A percentile compares a stretch with the other conserved stretches of the same genome.
Conservation (phyloP, 2,113 vertebrate genomes). For the Excalfactoria chinensis region DNA sequence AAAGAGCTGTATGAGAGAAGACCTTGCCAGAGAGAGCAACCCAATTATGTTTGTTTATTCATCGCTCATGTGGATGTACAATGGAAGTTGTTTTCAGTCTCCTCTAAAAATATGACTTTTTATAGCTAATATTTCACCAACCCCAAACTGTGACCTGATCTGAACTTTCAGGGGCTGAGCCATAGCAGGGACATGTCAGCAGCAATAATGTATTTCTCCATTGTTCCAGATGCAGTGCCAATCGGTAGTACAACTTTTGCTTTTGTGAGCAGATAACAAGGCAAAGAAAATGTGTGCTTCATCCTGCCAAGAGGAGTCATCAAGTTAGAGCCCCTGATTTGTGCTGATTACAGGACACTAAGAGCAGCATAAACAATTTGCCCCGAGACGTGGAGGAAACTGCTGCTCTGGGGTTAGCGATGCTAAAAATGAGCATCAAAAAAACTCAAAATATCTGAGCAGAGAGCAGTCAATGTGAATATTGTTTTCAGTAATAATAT, state of each 20-base stretch:
- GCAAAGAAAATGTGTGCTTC: neutral
- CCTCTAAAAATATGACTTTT: neutral
- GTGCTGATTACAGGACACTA: neutral
- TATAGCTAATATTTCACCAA: neutral
- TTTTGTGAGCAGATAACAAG: neutral
- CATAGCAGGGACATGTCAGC: neutral
- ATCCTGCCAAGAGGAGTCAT: neutral
- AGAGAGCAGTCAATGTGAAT: neutral
- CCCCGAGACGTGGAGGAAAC: neutral
- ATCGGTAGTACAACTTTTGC: neutral
- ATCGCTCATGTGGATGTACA: neutral
- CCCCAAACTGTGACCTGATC: neutral
- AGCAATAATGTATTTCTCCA: neutral
- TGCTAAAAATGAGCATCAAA: neutral
- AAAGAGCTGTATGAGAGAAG: neutral
- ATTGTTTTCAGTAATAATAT: neutral
- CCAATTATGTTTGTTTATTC: neutral
- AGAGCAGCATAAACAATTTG: neutral
- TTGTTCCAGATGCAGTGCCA: neutral
- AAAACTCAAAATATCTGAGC: neutral
- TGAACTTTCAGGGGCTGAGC: neutral
- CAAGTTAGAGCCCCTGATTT: neutral
- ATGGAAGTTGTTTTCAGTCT: neutral
- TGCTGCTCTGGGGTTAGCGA: neutral
- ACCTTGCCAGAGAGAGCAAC: neutral